These are phyloP conservation scores for Schizopygopsis pylzovi DNA, from an alignment of 2,797 vertebrate genomes.

Conservation along the genomic window DNA sequence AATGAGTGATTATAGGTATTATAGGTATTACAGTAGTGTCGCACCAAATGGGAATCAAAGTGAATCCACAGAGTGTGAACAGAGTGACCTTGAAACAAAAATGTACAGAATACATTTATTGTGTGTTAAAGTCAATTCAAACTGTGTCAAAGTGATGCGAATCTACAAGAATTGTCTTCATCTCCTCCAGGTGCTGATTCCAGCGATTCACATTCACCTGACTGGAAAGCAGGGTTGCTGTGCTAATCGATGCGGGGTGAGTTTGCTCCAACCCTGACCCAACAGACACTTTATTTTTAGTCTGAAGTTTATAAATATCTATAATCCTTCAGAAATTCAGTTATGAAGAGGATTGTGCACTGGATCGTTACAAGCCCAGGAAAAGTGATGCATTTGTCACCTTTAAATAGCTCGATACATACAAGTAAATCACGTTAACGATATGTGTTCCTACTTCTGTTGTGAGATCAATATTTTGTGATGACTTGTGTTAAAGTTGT, in stretches of 20 bases:
- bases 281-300: slow-evolving; percentile 16
- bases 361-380: not conserved
- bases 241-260: slow-evolving; percentile 86
- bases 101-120: not conserved
- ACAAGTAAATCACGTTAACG: not conserved
- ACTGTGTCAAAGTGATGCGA: not conserved
- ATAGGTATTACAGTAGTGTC: not conserved
- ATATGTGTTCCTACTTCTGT: not conserved
- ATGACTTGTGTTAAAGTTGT: not conserved
- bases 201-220: slow-evolving; percentile 81
- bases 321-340: not conserved
- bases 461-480: not conserved
- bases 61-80: not conserved
- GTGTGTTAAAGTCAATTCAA: not conserved
- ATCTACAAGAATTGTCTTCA: not conserved
- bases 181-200: slow-evolving; percentile 77
- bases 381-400: not conserved
- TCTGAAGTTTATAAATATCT: slow-evolving; percentile 1
- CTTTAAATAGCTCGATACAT: not conserved
- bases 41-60: not conserved
- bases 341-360: not conserved
- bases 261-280: slow-evolving; percentile 56
- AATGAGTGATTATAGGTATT: not conserved
- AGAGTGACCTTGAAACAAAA: not conserved
- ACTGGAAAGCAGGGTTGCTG: slow-evolving; percentile 80